Evolutionary conservation across 2,888 invertebrate genomes (phyloP).

Genomic region (Patella ulyssiponensis): DNA sequence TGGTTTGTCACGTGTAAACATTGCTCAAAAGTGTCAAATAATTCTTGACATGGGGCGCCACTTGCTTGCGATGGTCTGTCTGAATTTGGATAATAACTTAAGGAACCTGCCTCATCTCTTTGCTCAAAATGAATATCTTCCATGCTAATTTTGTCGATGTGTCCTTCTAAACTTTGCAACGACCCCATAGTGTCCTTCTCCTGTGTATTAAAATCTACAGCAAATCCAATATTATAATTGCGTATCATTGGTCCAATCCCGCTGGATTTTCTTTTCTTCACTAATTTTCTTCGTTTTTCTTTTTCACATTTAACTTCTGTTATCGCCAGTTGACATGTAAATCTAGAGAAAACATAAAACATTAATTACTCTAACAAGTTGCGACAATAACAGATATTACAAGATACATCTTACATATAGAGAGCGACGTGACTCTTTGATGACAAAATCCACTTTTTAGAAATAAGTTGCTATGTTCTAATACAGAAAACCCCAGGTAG

Average conservation of each 20-base stretch:
- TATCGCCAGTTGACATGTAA: conserved; percentile 79
- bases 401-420: too few species aligned
- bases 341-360: conserved; percentile 60
- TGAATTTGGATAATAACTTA: conserved; percentile 14
- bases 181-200: conserved; percentile 25
- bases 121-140: conserved; percentile 32
- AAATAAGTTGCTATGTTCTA: too few species aligned
- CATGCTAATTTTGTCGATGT: conserved; percentile 32
- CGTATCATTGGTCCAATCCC: conserved; percentile 29
- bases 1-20: conserved; percentile 59
- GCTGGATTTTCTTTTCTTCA: neutral
- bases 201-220: conserved; percentile 56
- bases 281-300: neutral
- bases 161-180: conserved; percentile 28
- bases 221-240: conserved; percentile 69
- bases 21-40: conserved; percentile 63
- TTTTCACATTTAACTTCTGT: conserved; percentile 75
- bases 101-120: conserved; percentile 10
- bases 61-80: neutral
- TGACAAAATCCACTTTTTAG: too few species aligned
- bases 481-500: too few species aligned
- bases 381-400: too few species aligned
- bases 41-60: conserved; percentile 27
- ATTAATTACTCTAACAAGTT: too few species aligned
- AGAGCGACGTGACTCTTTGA: too few species aligned